Evolutionary conservation across 2,797 vertebrate genomes (phyloP).

Genomic region (Sebastes itinus): DNA sequence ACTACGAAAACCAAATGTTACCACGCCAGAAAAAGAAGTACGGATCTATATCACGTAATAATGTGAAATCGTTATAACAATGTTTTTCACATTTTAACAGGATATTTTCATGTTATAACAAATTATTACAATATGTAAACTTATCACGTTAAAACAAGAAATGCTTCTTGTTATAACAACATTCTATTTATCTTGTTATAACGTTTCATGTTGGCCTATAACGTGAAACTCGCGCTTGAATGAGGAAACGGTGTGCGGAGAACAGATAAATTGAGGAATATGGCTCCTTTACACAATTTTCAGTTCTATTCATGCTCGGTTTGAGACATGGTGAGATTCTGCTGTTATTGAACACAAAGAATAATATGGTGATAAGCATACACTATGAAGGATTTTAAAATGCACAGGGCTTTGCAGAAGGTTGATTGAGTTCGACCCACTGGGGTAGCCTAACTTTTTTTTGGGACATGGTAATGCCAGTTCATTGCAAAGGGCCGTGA

Average conservation of each 20-base stretch:
- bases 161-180: background rate
- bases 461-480: too few species aligned
- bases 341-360: background rate
- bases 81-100: too few species aligned
- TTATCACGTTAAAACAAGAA: background rate
- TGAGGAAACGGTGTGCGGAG: background rate
- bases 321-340: background rate
- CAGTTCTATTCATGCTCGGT: background rate
- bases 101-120: background rate
- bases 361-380: background rate
- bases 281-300: background rate
- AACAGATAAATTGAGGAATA: background rate
- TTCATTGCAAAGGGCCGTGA: too few species aligned
- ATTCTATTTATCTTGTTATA: background rate
- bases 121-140: too few species aligned
- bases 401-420: background rate
- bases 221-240: background rate
- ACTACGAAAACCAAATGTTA: background rate
- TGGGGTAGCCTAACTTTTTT: too few species aligned
- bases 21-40: too few species aligned
- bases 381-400: background rate
- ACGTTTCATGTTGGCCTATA: background rate
- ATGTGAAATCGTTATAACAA: background rate
- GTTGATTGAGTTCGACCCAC: too few species aligned
- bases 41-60: background rate